A percentile compares a stretch with the other conserved stretches of the same genome.
Conservation (phyloP, 2,888 invertebrate species). For the Orthonychiurus folsomi region DNA sequence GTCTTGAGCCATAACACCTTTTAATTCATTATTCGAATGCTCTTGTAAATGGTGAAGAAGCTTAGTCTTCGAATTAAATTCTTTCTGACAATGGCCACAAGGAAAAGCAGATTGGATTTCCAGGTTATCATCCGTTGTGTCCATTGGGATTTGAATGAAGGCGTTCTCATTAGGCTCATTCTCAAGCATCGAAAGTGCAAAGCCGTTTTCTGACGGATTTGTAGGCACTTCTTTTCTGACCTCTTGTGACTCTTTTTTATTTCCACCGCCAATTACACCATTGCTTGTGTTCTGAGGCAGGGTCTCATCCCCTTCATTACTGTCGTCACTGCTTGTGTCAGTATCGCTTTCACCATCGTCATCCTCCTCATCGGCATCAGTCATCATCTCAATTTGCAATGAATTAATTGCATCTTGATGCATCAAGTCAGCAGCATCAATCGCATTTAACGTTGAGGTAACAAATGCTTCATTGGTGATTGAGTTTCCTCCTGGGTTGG, state of each 20-base stretch:
- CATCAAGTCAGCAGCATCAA: background rate
- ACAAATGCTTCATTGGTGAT: background rate
- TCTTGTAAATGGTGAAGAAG: constrained; percentile 21
- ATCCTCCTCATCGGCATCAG: constrained; percentile 17
- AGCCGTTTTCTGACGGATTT: background rate
- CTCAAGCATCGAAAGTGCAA: background rate
- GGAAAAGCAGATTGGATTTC: constrained; percentile 16
- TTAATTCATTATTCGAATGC: constrained; percentile 3
- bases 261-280: background rate
- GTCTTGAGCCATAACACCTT: no score
- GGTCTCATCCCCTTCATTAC: background rate
- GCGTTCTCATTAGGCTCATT: constrained; percentile 1
- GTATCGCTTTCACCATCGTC: constrained; percentile 7
- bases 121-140: constrained; percentile 2
- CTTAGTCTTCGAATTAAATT: constrained; percentile 24
- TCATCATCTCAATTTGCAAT: constrained; percentile 27
- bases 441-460: background rate
- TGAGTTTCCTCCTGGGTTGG: background rate
- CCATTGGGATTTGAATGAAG: background rate
- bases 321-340: constrained; percentile 8
- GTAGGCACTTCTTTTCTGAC: no score
- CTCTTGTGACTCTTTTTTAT: background rate
- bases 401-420: constrained; percentile 24
- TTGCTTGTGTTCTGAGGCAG: background rate
- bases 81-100: constrained; percentile 33